Evolutionary conservation across 2,113 vertebrate genomes (phyloP), one percentile per base, ranked within the genome.

Genomic region (Anser brachyrhynchus): DNA sequence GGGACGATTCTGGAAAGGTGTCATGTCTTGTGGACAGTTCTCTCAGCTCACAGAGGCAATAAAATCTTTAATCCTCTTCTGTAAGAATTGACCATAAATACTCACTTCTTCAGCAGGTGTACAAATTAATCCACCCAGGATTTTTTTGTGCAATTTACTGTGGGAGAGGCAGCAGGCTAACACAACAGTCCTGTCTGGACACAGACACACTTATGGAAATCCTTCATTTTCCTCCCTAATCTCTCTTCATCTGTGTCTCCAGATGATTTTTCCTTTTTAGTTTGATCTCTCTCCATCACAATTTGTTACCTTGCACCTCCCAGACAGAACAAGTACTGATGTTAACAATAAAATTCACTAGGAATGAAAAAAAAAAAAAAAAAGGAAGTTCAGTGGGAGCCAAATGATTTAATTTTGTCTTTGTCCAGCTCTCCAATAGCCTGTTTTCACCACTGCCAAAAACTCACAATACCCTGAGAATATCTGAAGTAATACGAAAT

Each of bases 61-160:
- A 78, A 89, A 87, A 67, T 69, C n/a, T 22, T 44, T 92, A 78
- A 93, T 82, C 44, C 35, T 70, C 29, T 71, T 76, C 77, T 89
- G 54, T 84, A 91, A 92, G 84, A 92, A 90, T 3, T 92, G 35
- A 70, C 87, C 39, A 43, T 74, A 87, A 87, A 79, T 94, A 65
- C 22, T 74, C 39, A 35, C 35, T 88, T 91, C 58, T 93, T 55
- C 59, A 86, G 35, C 87, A 73, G 28, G 46, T 92, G 64, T 80
- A 88, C 41, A 91, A 91, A 91, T 91, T 80, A 52, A 84, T 65
- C 25, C 39, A 89, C 3, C 4, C n/a, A 52, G 20, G 13, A 13
- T 4, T 13, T 61, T 66, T 85, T 93, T 39, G 58, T 70, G 70
- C 0, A 5, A 85, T 87, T 73, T 89, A 31, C 51, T 70, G 28